Evolutionary conservation across 2,888 invertebrate genomes (phyloP).

Genomic region (Campoletis raptor): DNA sequence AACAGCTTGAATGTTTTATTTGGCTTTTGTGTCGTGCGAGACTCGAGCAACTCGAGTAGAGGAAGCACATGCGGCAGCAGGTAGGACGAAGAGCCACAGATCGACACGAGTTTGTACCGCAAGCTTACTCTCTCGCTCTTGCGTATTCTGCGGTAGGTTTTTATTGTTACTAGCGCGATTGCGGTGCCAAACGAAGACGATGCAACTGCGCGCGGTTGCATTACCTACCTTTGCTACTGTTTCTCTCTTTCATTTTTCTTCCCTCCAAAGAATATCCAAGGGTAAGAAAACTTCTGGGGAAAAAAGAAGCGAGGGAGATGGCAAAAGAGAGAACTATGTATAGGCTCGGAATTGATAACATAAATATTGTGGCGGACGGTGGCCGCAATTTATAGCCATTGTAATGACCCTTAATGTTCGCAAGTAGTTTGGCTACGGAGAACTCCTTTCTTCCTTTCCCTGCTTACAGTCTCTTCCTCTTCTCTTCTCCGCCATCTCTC

Average conservation of each 20-base stretch:
- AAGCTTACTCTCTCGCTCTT: neutral
- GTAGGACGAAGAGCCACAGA: neutral
- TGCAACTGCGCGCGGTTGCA: constrained; percentile 57
- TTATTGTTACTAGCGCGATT: constrained; percentile 61
- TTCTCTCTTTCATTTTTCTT: constrained; percentile 31
- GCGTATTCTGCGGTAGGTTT: constrained; percentile 59
- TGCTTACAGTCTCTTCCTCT: neutral
- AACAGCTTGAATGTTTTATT: constrained; percentile 27
- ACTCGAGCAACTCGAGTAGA: neutral
- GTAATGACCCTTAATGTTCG: constrained; percentile 84
- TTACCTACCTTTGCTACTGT: constrained; percentile 43
- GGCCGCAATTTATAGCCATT: constrained; percentile 82
- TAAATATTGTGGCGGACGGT: constrained; percentile 82
- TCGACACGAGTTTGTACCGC: constrained; percentile 23
- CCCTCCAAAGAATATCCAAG: constrained; percentile 15
- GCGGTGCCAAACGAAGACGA: constrained; percentile 61
- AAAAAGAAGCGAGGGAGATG: constrained; percentile 17
- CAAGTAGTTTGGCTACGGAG: constrained; percentile 82
- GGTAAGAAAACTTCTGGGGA: constrained; percentile 4
- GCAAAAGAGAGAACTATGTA: constrained; percentile 37
- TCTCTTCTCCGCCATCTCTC: constrained; percentile 23
- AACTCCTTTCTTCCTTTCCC: constrained; percentile 43
- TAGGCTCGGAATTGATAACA: constrained; percentile 81
- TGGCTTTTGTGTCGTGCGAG: constrained; percentile 3
- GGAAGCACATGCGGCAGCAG: neutral